phyloP scores from a whole-genome alignment of 2,797 vertebrate species.

The Enteromius unitaeniatus region DNA sequence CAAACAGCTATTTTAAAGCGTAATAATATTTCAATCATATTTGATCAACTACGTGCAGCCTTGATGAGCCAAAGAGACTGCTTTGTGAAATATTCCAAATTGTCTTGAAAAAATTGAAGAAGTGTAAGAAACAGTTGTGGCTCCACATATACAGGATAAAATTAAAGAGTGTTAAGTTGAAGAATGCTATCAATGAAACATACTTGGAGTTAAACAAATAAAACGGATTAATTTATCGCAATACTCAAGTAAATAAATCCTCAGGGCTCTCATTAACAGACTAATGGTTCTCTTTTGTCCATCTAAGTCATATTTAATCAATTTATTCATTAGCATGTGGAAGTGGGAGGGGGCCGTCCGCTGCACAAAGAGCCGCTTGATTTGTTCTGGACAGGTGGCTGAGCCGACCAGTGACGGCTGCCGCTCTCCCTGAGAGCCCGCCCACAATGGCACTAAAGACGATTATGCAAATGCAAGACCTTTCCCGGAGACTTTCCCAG shows the following conservation, averaged over 20 bases:
- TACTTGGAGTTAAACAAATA: background rate
- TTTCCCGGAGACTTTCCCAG: conserved; percentile 84
- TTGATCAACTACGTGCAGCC: background rate
- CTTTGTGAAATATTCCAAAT: background rate
- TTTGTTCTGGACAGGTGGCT: conserved; percentile 88
- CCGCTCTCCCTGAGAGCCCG: conserved; percentile 70
- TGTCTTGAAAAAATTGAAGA: too few relatives aligned
- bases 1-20: background rate
- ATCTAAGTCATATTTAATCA: conserved; percentile 62
- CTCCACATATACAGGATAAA: background rate
- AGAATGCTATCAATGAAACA: background rate
- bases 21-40: background rate
- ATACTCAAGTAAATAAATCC: conserved; percentile 18
- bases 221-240: background rate
- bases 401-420: conserved; percentile 62
- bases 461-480: conserved; percentile 83
- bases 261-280: conserved; percentile 9
- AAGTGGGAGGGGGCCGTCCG: background rate
- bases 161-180: background rate
- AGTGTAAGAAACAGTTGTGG: background rate
- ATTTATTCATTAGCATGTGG: conserved; percentile 59
- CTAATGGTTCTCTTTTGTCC: conserved; percentile 17
- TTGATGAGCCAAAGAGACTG: background rate
- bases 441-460: conserved; percentile 80
- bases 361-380: conserved; percentile 64